These are phyloP conservation scores for Sebastes trivittatus DNA, from an alignment of 2,797 vertebrate genomes.

Conservation along the genomic window DNA sequence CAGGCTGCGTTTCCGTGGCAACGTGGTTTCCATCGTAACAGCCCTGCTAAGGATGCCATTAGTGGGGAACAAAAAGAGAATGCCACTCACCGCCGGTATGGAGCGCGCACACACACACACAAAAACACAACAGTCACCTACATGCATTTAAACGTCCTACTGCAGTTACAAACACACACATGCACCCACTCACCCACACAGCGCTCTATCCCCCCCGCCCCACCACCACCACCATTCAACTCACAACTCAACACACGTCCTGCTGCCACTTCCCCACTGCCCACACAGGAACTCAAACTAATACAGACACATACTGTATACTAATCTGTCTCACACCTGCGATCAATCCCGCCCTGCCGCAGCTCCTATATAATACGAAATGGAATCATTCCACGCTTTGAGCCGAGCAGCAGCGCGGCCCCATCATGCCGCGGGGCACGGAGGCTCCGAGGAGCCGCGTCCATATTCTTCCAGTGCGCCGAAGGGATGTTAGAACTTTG, in stretches of 20 bases:
- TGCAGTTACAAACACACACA: conserved; percentile 39
- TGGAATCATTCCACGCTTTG: conserved; percentile 12
- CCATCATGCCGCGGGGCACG: not conserved
- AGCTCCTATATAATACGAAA: conserved; percentile 1
- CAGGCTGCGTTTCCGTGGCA: conserved; percentile 90
- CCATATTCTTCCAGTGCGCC: not conserved
- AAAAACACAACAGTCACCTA: conserved; percentile 39
- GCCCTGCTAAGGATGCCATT: conserved; percentile 84
- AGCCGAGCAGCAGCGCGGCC: not conserved
- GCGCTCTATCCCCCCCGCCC: not conserved
- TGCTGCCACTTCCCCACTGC: conserved; percentile 63
- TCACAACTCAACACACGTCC: conserved; percentile 52
- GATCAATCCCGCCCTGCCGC: conserved; percentile 26
- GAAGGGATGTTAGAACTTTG: not conserved
- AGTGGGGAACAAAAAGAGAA: conserved; percentile 77
- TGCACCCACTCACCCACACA: conserved; percentile 46
- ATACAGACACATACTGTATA: conserved; percentile 39
- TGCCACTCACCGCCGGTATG: conserved; percentile 68
- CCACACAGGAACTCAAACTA: conserved; percentile 58
- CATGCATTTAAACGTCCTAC: conserved; percentile 36
- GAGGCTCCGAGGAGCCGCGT: not conserved
- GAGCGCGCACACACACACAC: not conserved
- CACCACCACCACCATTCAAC: conserved; percentile 14
- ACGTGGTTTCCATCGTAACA: conserved; percentile 87
- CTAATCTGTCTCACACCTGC: conserved; percentile 66